Evolutionary conservation across 2,113 vertebrate genomes (phyloP).

Genomic region (Mesembrinibis cayennensis): DNA sequence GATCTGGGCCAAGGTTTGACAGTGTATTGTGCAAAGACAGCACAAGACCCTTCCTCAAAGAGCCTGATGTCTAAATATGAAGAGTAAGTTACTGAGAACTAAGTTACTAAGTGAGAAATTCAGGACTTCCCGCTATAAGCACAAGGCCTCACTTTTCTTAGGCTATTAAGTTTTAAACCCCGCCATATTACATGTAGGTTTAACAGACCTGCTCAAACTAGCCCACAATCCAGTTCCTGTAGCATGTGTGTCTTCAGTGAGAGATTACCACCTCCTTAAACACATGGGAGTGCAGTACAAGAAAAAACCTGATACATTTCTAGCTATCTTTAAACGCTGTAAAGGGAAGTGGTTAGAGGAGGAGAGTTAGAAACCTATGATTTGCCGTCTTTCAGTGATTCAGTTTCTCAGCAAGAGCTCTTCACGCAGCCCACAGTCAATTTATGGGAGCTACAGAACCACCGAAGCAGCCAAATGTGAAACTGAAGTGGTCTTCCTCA

Average conservation of each 20-base stretch:
- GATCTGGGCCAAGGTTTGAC: not conserved
- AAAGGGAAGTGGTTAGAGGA: not conserved
- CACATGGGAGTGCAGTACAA: not conserved
- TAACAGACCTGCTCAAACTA: not conserved
- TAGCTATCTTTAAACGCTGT: not conserved
- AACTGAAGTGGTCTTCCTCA: not conserved
- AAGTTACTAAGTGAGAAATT: not conserved
- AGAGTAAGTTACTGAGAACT: not conserved
- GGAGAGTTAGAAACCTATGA: not conserved
- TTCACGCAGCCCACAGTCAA: not conserved
- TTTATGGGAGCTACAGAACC: not conserved
- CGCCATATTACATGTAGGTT: not conserved
- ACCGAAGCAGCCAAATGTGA: not conserved
- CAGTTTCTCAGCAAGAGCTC: not conserved
- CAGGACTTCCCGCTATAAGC: not conserved
- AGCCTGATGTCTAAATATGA: not conserved
- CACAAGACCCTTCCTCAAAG: not conserved
- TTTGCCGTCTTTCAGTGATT: not conserved
- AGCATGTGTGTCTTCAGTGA: not conserved
- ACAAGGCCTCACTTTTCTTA: not conserved
- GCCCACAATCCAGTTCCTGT: not conserved
- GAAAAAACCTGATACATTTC: not conserved
- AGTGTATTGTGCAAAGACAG: not conserved
- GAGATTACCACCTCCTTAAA: not conserved
- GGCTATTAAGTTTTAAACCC: not conserved